These are phyloP conservation scores for Caenorhabditis japonica DNA, from an alignment of 2,888 invertebrate species.

Conservation along the genomic window DNA sequence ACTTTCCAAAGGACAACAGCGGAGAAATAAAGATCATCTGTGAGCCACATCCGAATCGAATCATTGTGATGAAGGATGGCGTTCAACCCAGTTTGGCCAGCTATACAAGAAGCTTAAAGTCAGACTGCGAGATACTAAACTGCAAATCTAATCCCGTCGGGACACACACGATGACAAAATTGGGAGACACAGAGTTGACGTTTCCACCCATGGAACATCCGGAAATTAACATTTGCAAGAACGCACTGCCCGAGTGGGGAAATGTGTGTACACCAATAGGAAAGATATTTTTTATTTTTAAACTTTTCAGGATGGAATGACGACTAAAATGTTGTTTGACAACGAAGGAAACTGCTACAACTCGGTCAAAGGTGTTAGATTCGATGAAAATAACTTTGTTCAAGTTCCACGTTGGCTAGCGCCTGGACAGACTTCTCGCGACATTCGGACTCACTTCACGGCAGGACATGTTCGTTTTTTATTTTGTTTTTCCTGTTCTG, in stretches of 20 bases:
- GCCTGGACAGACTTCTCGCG: too few relatives aligned
- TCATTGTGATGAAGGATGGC: constrained; percentile 5
- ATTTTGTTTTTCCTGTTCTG: too few relatives aligned
- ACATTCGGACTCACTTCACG: too few relatives aligned
- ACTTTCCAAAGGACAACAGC: not conserved
- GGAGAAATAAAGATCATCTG: not conserved
- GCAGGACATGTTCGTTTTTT: too few relatives aligned
- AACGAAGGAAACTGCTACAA: constrained; percentile 23
- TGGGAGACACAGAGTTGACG: not conserved
- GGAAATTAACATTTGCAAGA: constrained; percentile 5
- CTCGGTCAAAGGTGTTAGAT: not conserved
- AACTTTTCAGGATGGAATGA: not conserved
- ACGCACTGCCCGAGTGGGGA: constrained; percentile 6
- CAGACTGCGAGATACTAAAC: constrained; percentile 23
- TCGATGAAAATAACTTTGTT: too few relatives aligned
- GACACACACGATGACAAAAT: not conserved
- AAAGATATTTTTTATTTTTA: too few relatives aligned
- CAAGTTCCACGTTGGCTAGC: too few relatives aligned
- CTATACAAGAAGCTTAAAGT: not conserved
- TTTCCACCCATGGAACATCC: not conserved
- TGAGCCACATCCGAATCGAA: constrained; percentile 21
- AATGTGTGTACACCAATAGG: not conserved
- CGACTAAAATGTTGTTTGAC: constrained; percentile 1
- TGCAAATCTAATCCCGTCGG: not conserved
- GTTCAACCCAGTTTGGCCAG: not conserved